Evolutionary conservation across 1,140 invertebrate species (phyloP), one percentile per base, ranked within the genome.

Genomic region (Conopomorpha cramerella): DNA sequence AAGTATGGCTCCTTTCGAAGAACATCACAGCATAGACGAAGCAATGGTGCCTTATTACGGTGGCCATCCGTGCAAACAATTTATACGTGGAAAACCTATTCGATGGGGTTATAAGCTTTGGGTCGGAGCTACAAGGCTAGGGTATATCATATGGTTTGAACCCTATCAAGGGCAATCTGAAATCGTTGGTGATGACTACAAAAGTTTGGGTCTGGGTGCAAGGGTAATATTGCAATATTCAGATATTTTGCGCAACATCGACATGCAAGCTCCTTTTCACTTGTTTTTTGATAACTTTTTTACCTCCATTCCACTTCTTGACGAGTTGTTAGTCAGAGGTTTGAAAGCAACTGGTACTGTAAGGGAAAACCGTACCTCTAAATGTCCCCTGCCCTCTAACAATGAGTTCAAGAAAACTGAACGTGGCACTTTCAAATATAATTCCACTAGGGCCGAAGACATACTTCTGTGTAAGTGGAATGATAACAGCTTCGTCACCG

Each of bases 61-160:
- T n/a, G n/a, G n/a, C n/a, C n/a, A n/a, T 13, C 3, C 2, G 8
- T 33, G 31, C 16, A 33, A 33, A 33, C 31, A 33, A 19, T 33
- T 33, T 11, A 33, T 33, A 12, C 31, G 31, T 7, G 31, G 31
- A 7, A 33, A 33, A 19, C 31, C 31, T 6, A 33, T n/a, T n/a
- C n/a, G n/a, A n/a, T n/a, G n/a, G n/a, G n/a, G n/a, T n/a, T n/a
- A n/a, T n/a, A n/a, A n/a, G 13, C 11, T 33, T 33, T 33, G 31
- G 31, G 31, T 33, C 2, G 31, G 31, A 4, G 31, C 31, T 2
- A 33, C 31, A 8, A 2, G 16, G 2, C 10, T 17, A 2, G 31
- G 31, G 7, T 33, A 33, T 11, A 13, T n/a, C n/a, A n/a, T n/a
- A n/a, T n/a, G n/a, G n/a, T n/a, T n/a, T n/a, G n/a, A n/a, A n/a